Conservation (phyloP, 2,113 vertebrate species). For the Crotalus horridus region DNA sequence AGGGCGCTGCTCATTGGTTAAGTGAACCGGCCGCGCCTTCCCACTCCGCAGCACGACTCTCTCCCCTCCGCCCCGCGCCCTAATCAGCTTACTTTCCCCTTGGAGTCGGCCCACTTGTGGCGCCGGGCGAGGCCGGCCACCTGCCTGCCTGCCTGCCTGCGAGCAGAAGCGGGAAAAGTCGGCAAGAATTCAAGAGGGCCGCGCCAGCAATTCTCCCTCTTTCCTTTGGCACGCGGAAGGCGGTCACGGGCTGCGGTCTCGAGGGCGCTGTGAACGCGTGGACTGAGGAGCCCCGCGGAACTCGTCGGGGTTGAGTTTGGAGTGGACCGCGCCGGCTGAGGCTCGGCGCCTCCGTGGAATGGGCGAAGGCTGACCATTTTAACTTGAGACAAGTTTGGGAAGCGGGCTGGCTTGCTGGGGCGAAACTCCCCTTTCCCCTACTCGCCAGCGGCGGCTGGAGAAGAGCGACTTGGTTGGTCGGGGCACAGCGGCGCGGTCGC, state of each 20-base stretch:
- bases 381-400: neutral
- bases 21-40: neutral
- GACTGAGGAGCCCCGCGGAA: neutral
- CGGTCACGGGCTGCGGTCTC: neutral
- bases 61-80: neutral
- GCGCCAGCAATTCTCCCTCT: neutral
- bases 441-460: neutral
- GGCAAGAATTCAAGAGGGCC: neutral
- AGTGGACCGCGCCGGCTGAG: too few relatives aligned
- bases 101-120: conserved; percentile 31
- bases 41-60: neutral
- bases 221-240: neutral
- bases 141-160: neutral
- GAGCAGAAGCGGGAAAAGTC: neutral
- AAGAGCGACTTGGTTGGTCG: neutral
- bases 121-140: neutral
- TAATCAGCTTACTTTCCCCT: conserved; percentile 31
- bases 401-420: neutral
- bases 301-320: neutral
- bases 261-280: neutral
- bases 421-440: neutral
- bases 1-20: neutral
- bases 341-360: too few relatives aligned
- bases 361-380: neutral
- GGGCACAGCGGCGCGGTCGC: neutral